These are phyloP conservation scores for Oncorhynchus nerka DNA, from an alignment of 2,113 vertebrate species.

Conservation along the genomic window DNA sequence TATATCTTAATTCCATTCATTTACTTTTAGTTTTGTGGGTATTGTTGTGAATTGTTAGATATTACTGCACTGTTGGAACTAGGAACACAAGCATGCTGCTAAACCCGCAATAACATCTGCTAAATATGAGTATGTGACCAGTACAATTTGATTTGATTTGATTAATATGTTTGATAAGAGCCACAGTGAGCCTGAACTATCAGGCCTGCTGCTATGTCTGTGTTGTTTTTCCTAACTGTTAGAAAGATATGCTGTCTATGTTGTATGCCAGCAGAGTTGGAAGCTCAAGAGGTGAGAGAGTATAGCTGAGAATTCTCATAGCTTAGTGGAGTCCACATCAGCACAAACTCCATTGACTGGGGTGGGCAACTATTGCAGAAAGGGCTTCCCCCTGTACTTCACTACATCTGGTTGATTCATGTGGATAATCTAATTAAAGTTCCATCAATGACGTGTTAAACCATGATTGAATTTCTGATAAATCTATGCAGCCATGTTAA, in stretches of 20 bases:
- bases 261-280: neutral
- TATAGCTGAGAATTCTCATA: too few species aligned
- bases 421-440: neutral
- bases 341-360: neutral
- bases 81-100: too few species aligned
- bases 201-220: neutral
- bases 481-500: neutral
- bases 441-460: neutral
- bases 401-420: neutral
- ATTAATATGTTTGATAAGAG: conserved; percentile 27
- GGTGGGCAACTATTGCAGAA: neutral
- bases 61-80: too few species aligned
- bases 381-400: neutral
- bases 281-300: neutral
- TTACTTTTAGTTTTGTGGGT: too few species aligned
- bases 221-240: neutral
- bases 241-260: neutral
- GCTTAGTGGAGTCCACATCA: too few species aligned
- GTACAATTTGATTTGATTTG: neutral
- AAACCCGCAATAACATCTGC: too few species aligned
- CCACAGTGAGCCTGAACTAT: neutral
- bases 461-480: neutral
- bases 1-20: too few species aligned
- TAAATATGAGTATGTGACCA: too few species aligned
- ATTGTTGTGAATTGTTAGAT: too few species aligned